A percentile compares a stretch with the other conserved stretches of the same genome.
Conservation (phyloP, 2,888 invertebrate species). For the Danaus chrysippus region DNA sequence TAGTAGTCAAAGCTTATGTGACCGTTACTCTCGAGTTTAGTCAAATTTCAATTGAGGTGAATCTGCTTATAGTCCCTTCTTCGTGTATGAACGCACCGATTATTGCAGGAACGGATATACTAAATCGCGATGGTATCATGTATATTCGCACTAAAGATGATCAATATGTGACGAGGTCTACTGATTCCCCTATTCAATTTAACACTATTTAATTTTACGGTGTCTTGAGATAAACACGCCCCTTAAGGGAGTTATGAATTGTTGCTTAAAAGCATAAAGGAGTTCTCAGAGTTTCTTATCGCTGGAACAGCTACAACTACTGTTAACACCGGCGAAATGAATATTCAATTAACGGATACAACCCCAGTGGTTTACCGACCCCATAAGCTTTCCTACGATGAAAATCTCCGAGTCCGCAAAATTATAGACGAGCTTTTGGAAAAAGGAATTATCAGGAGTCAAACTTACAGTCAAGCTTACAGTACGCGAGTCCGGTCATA, state of each 20-base stretch:
- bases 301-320: conserved; percentile 7
- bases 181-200: not conserved
- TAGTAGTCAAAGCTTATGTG: conserved; percentile 8
- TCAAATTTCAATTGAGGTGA: conserved; percentile 3
- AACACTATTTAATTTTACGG: not conserved
- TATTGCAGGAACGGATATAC: conserved; percentile 9
- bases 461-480: conserved; percentile 5
- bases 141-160: conserved; percentile 9
- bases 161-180: conserved; percentile 1
- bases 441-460: conserved; percentile 7
- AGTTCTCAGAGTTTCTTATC: not conserved
- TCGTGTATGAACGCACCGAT: conserved; percentile 4
- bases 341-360: conserved; percentile 7
- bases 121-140: conserved; percentile 10
- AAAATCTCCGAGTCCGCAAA: conserved; percentile 10
- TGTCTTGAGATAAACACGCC: conserved; percentile 7
- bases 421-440: conserved; percentile 8
- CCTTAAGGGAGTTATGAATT: not conserved
- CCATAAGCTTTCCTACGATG: conserved; percentile 6
- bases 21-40: conserved; percentile 13
- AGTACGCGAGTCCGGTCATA: conserved; percentile 1
- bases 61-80: conserved; percentile 4
- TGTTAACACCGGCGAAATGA: conserved; percentile 7
- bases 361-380: conserved; percentile 10
- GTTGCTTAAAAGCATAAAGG: not conserved